Evolutionary conservation across 2,113 vertebrate species (phyloP).

Genomic region (Hemicordylus capensis): DNA sequence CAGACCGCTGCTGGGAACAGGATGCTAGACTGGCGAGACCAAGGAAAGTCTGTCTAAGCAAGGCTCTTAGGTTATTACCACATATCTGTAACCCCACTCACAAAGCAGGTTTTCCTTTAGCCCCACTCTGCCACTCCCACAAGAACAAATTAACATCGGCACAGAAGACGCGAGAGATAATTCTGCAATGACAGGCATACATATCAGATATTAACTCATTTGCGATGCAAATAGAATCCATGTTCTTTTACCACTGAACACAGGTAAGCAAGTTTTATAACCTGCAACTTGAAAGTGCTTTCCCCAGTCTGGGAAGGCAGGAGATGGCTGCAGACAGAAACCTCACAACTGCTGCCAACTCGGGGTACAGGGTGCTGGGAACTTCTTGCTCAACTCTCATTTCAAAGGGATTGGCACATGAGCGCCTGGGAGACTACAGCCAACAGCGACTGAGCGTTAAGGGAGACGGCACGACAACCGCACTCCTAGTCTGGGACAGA

Average conservation of each 20-base stretch:
- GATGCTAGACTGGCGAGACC: no score
- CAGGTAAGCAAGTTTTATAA: conserved; percentile 14
- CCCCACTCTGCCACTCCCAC: not conserved
- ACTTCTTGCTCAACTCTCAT: not conserved
- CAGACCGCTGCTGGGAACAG: not conserved
- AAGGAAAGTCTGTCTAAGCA: no score
- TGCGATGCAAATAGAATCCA: conserved; percentile 15
- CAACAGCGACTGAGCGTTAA: not conserved
- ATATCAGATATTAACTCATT: not conserved
- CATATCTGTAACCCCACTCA: not conserved
- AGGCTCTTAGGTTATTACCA: not conserved
- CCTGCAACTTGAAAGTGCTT: not conserved
- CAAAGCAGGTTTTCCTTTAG: not conserved
- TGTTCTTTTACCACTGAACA: not conserved
- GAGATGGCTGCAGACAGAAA: not conserved
- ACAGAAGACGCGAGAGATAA: not conserved
- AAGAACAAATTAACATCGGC: not conserved
- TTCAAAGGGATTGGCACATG: not conserved
- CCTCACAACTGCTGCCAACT: not conserved
- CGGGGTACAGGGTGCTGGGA: not conserved
- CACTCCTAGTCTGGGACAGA: not conserved
- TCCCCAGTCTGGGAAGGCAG: not conserved
- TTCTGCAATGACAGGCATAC: not conserved
- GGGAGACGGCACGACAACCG: not conserved
- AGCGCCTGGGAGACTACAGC: not conserved